phyloP scores from a whole-genome alignment of 1,140 invertebrate species.

The Heliconius nattereri region DNA sequence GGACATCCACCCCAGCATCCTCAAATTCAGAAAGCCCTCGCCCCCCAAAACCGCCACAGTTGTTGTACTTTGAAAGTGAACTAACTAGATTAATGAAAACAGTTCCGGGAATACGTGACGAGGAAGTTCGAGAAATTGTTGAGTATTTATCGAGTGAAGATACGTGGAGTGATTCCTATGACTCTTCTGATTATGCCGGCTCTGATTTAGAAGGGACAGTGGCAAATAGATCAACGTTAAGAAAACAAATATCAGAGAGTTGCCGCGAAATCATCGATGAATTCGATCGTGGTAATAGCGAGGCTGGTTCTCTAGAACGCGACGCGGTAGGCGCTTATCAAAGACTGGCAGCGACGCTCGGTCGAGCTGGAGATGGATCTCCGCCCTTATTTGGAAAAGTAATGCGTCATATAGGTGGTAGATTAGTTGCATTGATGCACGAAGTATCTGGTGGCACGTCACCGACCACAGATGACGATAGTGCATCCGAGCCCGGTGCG shows the following conservation, averaged over 20 bases:
- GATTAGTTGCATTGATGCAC: constrained; percentile 95
- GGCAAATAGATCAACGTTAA: constrained; percentile 86
- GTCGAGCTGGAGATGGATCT: constrained; percentile 87
- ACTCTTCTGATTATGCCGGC: constrained; percentile 94
- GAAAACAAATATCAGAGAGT: constrained; percentile 92
- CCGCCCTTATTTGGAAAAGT: constrained; percentile 95
- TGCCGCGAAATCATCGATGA: constrained; percentile 94
- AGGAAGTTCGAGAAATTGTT: constrained; percentile 94
- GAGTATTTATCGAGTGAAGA: constrained; percentile 95
- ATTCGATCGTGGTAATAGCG: constrained; percentile 85
- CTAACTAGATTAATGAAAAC: constrained; percentile 95
- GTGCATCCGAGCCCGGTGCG: constrained; percentile 83
- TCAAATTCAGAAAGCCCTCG: constrained; percentile 82
- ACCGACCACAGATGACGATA: constrained; percentile 90
- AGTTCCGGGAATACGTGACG: constrained; percentile 93
- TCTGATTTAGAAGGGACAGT: constrained; percentile 90
- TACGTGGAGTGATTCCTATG: constrained; percentile 95
- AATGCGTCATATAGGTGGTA: constrained; percentile 94
- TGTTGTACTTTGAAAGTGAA: constrained; percentile 94
- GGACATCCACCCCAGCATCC: constrained; percentile 82
- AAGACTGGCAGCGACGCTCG: constrained; percentile 90
- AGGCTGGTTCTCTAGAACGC: constrained; percentile 84
- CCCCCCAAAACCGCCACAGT: constrained; percentile 89
- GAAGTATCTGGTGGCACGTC: constrained; percentile 92
- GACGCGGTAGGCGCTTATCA: constrained; percentile 92